Conservation (phyloP, 1,140 invertebrate genomes). For the Polypedilum vanderplanki region DNA sequence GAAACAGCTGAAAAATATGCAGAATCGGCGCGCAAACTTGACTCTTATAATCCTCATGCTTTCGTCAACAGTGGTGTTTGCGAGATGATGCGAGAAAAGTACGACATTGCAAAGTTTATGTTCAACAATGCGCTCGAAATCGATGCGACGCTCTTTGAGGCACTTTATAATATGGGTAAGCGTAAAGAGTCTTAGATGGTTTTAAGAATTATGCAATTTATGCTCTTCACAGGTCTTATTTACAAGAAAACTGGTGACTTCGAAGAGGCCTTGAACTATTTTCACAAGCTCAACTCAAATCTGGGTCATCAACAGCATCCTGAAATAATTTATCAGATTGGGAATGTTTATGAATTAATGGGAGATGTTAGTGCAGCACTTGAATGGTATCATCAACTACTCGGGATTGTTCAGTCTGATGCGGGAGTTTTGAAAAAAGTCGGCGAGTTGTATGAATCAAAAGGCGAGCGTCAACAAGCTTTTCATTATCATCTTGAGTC, state of each 20-base stretch:
- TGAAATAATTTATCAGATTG: conserved; percentile 81
- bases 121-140: conserved; percentile 72
- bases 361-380: conserved; percentile 70
- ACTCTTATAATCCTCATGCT: conserved; percentile 73
- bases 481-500: conserved; percentile 90
- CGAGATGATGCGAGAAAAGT: conserved; percentile 62
- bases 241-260: conserved; percentile 63
- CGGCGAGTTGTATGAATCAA: conserved; percentile 74
- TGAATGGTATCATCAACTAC: conserved; percentile 77
- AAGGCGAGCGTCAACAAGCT: conserved; percentile 84
- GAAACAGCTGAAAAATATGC: conserved; percentile 77
- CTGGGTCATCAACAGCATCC: conserved; percentile 50
- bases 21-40: conserved; percentile 66
- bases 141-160: conserved; percentile 80
- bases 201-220: conserved; percentile 23
- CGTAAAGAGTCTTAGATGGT: neutral
- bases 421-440: conserved; percentile 73
- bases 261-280: conserved; percentile 71
- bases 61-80: conserved; percentile 88
- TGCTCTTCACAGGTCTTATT: conserved; percentile 53
- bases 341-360: conserved; percentile 67
- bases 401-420: conserved; percentile 78
- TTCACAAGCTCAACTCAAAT: conserved; percentile 59
- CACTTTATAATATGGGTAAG: conserved; percentile 81
- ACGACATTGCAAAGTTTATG: conserved; percentile 66